Conservation (phyloP, 2,888 invertebrate species). For the Phalera bucephala region DNA sequence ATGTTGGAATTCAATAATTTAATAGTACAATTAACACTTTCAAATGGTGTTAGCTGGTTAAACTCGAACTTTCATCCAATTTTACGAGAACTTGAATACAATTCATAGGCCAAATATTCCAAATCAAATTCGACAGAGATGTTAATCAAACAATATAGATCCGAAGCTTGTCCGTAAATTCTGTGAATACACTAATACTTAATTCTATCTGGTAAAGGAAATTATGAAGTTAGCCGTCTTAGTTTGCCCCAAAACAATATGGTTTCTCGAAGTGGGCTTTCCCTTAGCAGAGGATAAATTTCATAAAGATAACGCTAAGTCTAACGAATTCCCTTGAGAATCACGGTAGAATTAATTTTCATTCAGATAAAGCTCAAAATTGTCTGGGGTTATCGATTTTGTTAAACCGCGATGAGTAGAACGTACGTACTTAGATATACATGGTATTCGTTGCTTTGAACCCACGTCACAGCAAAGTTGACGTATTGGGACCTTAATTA, state of each 20-base stretch:
- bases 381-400: constrained; percentile 22
- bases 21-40: too few species aligned
- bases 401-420: constrained; percentile 17
- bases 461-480: constrained; percentile 67
- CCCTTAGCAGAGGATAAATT: too few species aligned
- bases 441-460: constrained; percentile 52
- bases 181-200: constrained; percentile 15
- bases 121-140: constrained; percentile 11
- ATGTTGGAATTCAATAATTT: too few species aligned
- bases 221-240: constrained; percentile 19
- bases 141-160: constrained; percentile 13
- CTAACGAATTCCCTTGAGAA: too few species aligned
- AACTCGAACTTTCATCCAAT: too few species aligned
- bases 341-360: constrained; percentile 26
- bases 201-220: constrained; percentile 11
- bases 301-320: too few species aligned
- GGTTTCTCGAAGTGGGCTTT: too few species aligned
- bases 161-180: constrained; percentile 4
- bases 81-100: too few species aligned
- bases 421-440: constrained; percentile 36
- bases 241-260: constrained; percentile 15
- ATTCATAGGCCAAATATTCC: constrained; percentile 9
- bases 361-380: constrained; percentile 29
- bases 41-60: too few species aligned
- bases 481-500: constrained; percentile 66